Evolutionary conservation across 2,797 vertebrate genomes (phyloP), one percentile per base, ranked within the genome.

Genomic region (Myotis myotis): DNA sequence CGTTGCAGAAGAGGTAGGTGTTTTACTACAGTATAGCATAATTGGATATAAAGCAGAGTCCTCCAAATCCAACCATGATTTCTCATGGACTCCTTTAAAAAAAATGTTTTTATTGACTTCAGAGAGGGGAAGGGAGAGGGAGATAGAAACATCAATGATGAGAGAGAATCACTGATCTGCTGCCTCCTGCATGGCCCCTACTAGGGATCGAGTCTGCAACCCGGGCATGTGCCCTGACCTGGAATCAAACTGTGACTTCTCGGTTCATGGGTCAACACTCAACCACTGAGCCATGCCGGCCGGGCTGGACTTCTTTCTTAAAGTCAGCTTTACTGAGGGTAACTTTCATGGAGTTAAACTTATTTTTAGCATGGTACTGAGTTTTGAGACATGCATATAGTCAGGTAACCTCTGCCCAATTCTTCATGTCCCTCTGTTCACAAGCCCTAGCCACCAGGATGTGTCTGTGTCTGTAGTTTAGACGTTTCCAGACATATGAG

Each of bases 311-410:
- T 57, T 57, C 55, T 55, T 66, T 71, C 23, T 25, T 85, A 64
- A 85, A 88, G 53, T 80, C 30, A 53, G 72, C 10, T 82, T 66
- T 60, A 44, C 38, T 71, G 22, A 87, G 38, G 62, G 23, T 9
- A 83, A 70, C 55, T 84, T 47, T 19, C 38, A 71, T 47, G 44
- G 1, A 62, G 60, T 68, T 41, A 83, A 94, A 81, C 16, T 84
- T 70, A 80, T 53, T 83, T 55, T 89, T 49, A 80, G 53, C 28
- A 1, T 75, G 47, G 22, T 53, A 33, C 51, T 36, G 71, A 75
- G n/a, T 75, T 92, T 89, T 85, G 64, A 89, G n/a, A 95, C 36
- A 92, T 30, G 8, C n/a, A 75, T 62, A 53, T 2, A 62, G 80
- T 57, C 62, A 55, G 19, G 9, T 30, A 53, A 86, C 62, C 7